phyloP scores from a whole-genome alignment of 2,113 vertebrate genomes.

The Aplodontia rufa region DNA sequence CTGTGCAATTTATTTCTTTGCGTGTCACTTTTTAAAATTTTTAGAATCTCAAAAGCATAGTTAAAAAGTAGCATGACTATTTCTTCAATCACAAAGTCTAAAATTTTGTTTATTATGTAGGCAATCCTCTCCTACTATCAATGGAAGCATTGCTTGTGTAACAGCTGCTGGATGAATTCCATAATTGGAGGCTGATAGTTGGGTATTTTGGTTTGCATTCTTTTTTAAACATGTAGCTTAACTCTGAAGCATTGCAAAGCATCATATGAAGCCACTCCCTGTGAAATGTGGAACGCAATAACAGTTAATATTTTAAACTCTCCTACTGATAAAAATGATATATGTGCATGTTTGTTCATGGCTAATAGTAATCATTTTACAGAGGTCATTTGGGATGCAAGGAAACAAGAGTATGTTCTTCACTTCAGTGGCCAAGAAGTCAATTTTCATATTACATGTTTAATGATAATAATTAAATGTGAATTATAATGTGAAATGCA shows the following conservation, averaged over 20 bases:
- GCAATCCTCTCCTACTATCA: slow-evolving; percentile 58
- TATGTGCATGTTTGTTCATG: background rate
- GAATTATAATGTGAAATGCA: slow-evolving; percentile 4
- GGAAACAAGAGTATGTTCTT: background rate
- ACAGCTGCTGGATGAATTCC: slow-evolving; percentile 66
- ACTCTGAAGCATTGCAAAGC: slow-evolving; percentile 51
- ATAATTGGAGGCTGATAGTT: slow-evolving; percentile 45
- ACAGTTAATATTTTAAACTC: slow-evolving; percentile 62
- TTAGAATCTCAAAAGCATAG: background rate
- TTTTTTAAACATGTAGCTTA: slow-evolving; percentile 58
- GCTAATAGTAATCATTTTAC: slow-evolving; percentile 35
- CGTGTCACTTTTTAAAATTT: background rate
- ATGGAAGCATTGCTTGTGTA: slow-evolving; percentile 41
- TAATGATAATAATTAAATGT: slow-evolving; percentile 1
- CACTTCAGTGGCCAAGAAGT: background rate
- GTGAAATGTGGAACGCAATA: slow-evolving; percentile 46
- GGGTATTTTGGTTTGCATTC: slow-evolving; percentile 61
- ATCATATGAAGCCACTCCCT: slow-evolving; percentile 13
- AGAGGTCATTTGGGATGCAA: slow-evolving; percentile 35
- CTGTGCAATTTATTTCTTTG: slow-evolving; percentile 9
- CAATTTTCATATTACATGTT: slow-evolving; percentile 11
- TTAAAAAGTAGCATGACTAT: slow-evolving; percentile 17
- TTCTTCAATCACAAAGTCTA: slow-evolving; percentile 34
- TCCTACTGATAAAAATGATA: slow-evolving; percentile 48
- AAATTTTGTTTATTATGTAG: slow-evolving; percentile 45